A percentile compares a stretch with the other conserved stretches of the same genome.
Evolutionary conservation across 2,113 vertebrate species (phyloP).

Genomic region (Calypte anna): DNA sequence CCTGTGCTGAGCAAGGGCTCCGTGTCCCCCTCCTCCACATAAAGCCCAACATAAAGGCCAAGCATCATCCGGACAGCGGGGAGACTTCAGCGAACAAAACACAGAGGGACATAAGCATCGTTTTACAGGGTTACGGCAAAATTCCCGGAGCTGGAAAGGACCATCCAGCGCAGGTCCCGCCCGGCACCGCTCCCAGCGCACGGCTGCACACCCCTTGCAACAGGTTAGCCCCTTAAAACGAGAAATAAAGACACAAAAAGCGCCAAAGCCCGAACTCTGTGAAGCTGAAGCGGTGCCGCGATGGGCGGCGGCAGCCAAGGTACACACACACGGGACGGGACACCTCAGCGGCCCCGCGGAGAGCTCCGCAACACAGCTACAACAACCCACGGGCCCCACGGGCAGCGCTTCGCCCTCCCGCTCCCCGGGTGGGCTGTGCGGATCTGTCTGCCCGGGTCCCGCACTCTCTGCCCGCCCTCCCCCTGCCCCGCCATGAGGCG

Average conservation of each 20-base stretch:
- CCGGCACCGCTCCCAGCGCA: too few species aligned
- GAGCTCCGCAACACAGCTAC: not conserved
- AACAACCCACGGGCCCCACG: not conserved
- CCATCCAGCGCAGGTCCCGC: too few species aligned
- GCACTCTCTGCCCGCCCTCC: too few species aligned
- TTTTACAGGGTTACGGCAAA: accelerated
- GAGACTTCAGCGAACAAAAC: not conserved
- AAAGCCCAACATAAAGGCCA: not conserved
- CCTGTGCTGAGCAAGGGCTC: not conserved
- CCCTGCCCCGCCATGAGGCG: too few species aligned
- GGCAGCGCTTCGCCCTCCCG: not conserved
- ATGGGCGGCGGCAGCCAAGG: too few species aligned
- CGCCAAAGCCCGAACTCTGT: not conserved
- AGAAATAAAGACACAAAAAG: too few species aligned
- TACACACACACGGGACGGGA: too few species aligned
- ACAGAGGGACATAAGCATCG: accelerated
- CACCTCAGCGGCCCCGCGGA: not conserved
- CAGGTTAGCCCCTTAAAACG: not conserved
- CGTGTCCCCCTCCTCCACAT: not conserved
- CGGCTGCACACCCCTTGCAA: not conserved
- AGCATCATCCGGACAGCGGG: not conserved
- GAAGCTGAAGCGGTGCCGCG: not conserved
- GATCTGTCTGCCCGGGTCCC: too few species aligned
- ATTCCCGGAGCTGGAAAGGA: too few species aligned
- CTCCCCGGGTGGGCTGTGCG: not conserved